Base-by-base conservation (phyloP, 2,888 invertebrate species). In the Lymantria dispar region DNA sequence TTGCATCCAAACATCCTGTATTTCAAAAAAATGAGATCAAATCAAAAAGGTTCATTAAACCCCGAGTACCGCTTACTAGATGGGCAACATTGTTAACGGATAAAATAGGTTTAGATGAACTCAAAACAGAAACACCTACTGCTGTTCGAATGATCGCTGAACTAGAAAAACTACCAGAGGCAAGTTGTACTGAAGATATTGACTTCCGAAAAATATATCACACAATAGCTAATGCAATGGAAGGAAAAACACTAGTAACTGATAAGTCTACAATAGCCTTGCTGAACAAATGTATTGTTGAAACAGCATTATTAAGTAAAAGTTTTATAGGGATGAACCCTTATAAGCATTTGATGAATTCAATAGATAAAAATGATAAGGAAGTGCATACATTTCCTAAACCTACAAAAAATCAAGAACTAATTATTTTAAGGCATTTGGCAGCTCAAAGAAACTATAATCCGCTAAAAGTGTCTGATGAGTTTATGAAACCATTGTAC, bases 111-210 rank as follows among this genome's bases (percentile, higher is more conserved):
- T 78, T 65, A 29, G 70, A 74, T 12, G 80, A 86, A 0, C 70
- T 86, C 1, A 70, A 76, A 38, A 87, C 86, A 0, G 87, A 88
- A 47, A 80, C 74, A 1, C 63, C 80, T 1, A 70, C 73, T 8
- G 87, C 86, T 0, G 47, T 91, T 1, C 70, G 85, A 15, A 58
- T 87, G 12, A 84, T 91, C 30, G 87, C 87, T n/a, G 81, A 88
- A 10, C 72, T 81, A 53, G 89, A 90, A 58, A 60, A 76, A 2
- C 76, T 83, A 30, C 86, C 88, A 0, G 7, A 68, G 3, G 44
- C 79, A 1, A 43, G 56, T 1, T 54, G 52, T 3, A 79, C 81
- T 10, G 74, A 75, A 0, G 68, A 74, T 37, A 64, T 87, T 48
- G 80, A 91, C 60, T 85, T 91, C 37, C 75, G 65, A 49, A 70